These are phyloP conservation scores for Gambusia holbrooki DNA, from an alignment of 2,113 vertebrate species.

Conservation along the genomic window DNA sequence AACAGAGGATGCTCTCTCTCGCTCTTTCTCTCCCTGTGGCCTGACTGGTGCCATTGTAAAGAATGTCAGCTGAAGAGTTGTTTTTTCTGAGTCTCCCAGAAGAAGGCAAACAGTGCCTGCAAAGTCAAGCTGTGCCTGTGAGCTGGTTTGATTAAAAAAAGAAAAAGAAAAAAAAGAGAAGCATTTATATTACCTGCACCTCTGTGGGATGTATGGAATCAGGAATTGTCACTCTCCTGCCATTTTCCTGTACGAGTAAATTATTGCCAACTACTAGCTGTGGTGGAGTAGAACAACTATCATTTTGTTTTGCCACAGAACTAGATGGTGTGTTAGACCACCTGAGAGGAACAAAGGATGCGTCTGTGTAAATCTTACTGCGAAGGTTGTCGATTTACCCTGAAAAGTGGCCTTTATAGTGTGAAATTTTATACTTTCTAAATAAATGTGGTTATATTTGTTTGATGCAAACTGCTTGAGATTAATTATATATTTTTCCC, in stretches of 20 bases:
- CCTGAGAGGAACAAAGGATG: constrained; percentile 70
- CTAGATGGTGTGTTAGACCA: constrained; percentile 73
- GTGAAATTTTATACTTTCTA: constrained; percentile 87
- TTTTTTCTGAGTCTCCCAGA: constrained; percentile 68
- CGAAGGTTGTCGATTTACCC: constrained; percentile 79
- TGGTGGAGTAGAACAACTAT: constrained; percentile 75
- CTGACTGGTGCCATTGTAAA: constrained; percentile 78
- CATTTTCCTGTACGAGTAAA: constrained; percentile 78
- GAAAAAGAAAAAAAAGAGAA: constrained; percentile 39
- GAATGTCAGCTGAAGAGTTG: constrained; percentile 81
- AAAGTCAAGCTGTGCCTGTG: constrained; percentile 82
- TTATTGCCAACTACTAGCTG: constrained; percentile 80
- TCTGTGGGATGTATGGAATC: constrained; percentile 73
- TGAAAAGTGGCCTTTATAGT: constrained; percentile 86
- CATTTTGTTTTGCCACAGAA: constrained; percentile 74
- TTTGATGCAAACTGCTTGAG: constrained; percentile 71
- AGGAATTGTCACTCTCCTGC: constrained; percentile 78
- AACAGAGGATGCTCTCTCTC: constrained; percentile 59
- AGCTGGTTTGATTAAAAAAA: constrained; percentile 60
- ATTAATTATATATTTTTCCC: constrained; percentile 20
- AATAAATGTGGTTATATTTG: constrained; percentile 88
- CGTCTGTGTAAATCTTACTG: constrained; percentile 78
- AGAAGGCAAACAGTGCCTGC: constrained; percentile 82
- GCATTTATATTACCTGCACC: constrained; percentile 68
- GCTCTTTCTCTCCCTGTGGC: constrained; percentile 21